These are phyloP conservation scores for Oscheius sp. DNA, from an alignment of 2,888 invertebrate species.

Conservation along the genomic window DNA sequence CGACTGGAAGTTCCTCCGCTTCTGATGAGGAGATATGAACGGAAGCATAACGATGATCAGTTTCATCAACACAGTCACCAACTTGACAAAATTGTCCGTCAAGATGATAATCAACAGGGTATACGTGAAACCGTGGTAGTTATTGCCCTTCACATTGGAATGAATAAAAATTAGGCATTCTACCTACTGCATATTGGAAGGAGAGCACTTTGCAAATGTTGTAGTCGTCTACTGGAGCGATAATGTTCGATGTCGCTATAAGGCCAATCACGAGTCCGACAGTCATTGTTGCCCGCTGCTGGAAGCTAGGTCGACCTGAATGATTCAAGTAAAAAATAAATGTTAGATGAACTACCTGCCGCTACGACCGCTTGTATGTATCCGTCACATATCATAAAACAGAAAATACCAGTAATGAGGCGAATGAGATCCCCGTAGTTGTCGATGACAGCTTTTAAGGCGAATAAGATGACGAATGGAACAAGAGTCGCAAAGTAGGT, in stretches of 20 bases:
- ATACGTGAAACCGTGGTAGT: constrained; percentile 6
- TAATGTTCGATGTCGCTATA: constrained; percentile 3
- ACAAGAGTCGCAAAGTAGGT: constrained; percentile 39
- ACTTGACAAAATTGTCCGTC: constrained; percentile 28
- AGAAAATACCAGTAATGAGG: constrained; percentile 9
- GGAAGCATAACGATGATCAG: constrained; percentile 4
- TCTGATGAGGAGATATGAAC: constrained; percentile 19
- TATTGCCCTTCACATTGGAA: constrained; percentile 5
- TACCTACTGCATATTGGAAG: constrained; percentile 20
- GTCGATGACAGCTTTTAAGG: constrained; percentile 36
- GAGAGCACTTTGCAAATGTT: constrained; percentile 14
- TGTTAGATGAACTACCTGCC: neutral
- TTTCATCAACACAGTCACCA: constrained; percentile 16
- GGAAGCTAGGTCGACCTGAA: constrained; percentile 16
- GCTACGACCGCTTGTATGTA: constrained; percentile 14
- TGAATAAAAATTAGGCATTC: too few species aligned
- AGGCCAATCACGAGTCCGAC: constrained; percentile 7
- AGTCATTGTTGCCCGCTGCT: neutral
- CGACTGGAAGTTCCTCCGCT: constrained; percentile 40
- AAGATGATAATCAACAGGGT: constrained; percentile 23
- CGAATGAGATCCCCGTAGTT: constrained; percentile 26
- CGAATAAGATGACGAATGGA: constrained; percentile 39
- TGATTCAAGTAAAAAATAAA: neutral
- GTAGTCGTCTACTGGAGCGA: constrained; percentile 24
- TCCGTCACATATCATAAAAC: constrained; percentile 10